Evolutionary conservation across 2,113 vertebrate genomes (phyloP).

Genomic region (Crotalus horridus): DNA sequence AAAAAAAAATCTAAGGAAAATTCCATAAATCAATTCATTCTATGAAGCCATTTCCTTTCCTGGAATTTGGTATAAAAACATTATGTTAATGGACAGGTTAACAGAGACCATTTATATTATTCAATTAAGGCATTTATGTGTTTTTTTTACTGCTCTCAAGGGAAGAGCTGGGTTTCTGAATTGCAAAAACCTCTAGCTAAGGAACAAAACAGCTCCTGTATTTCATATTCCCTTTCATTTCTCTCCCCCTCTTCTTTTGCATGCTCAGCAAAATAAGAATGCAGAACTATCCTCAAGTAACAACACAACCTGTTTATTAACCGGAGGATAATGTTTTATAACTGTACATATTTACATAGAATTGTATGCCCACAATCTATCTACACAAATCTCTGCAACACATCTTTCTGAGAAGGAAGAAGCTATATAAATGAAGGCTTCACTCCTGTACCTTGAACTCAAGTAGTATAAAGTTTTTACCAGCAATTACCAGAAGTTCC

Average conservation of each 20-base stretch:
- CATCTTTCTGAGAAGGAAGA: neutral
- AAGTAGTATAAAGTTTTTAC: neutral
- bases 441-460: neutral
- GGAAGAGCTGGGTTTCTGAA: conserved; percentile 10
- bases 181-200: neutral
- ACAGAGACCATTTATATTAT: neutral
- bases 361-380: neutral
- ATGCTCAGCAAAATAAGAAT: neutral
- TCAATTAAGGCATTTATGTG: neutral
- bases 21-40: neutral
- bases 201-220: neutral
- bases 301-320: neutral
- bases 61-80: neutral
- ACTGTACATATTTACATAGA: neutral
- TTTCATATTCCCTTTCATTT: neutral
- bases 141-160: neutral
- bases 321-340: neutral
- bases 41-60: neutral
- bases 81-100: conserved; percentile 2
- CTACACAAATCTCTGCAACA: neutral
- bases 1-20: conserved; percentile 20
- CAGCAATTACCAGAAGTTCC: neutral
- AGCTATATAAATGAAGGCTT: neutral
- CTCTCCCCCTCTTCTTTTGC: neutral
- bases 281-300: conserved; percentile 1